Conservation (phyloP, 2,888 invertebrate species). For the Patella pellucida region DNA sequence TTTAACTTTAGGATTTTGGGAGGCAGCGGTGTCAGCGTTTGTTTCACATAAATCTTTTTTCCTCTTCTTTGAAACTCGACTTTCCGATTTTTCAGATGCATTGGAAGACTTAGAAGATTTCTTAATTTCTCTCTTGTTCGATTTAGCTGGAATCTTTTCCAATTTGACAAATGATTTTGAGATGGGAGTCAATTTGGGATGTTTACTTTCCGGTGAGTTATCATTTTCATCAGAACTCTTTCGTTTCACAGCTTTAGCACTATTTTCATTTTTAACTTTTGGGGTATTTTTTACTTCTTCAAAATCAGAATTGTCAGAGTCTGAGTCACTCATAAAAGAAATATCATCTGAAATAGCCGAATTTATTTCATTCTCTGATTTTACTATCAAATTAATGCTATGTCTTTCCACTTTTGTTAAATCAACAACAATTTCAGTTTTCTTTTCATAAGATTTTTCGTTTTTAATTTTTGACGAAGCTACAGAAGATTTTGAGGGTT, state of each 20-base stretch:
- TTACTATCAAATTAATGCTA: neutral
- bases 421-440: neutral
- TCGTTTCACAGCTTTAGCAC: neutral
- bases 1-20: conserved; percentile 9
- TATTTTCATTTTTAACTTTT: too few species aligned
- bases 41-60: too few species aligned
- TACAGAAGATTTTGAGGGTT: too few species aligned
- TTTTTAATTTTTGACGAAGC: neutral
- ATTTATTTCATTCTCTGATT: neutral
- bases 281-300: conserved; percentile 17
- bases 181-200: neutral
- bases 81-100: neutral
- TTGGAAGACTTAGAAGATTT: neutral
- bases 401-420: too few species aligned
- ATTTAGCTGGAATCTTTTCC: neutral
- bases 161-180: neutral
- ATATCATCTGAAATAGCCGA: too few species aligned
- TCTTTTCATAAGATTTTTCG: neutral
- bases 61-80: neutral
- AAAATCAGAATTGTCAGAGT: conserved; percentile 24
- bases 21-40: neutral
- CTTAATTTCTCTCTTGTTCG: neutral
- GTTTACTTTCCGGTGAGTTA: neutral
- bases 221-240: neutral
- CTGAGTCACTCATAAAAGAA: conserved; percentile 15